Conservation (phyloP, 2,888 invertebrate genomes). For the Cordylochernes scorpioides region DNA sequence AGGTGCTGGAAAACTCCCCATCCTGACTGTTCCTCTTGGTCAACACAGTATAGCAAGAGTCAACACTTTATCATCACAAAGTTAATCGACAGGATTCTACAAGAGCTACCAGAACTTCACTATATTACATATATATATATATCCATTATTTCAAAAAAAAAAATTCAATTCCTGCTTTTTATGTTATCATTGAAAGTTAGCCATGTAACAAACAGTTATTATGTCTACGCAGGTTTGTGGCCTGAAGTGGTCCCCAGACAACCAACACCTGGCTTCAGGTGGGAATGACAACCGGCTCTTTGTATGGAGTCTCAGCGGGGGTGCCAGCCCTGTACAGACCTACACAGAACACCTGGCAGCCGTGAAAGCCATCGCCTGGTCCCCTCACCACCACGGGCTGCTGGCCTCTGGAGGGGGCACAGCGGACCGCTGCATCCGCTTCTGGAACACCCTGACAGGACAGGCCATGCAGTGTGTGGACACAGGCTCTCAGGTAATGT, state of each 20-base stretch:
- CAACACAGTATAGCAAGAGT: too few relatives aligned
- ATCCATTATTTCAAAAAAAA: too few relatives aligned
- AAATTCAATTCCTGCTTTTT: too few relatives aligned
- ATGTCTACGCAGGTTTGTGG: constrained; percentile 51
- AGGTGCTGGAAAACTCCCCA: too few relatives aligned
- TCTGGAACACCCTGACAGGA: constrained; percentile 93
- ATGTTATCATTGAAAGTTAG: background rate
- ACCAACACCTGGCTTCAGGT: constrained; percentile 84
- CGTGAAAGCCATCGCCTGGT: constrained; percentile 96
- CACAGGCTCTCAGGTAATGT: constrained; percentile 86
- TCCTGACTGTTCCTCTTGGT: too few relatives aligned
- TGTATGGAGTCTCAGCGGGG: constrained; percentile 68
- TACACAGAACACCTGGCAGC: constrained; percentile 91
- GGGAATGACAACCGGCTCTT: constrained; percentile 90
- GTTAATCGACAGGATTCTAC: too few relatives aligned
- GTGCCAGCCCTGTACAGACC: constrained; percentile 67
- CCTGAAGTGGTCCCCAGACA: constrained; percentile 92
- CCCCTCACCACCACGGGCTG: constrained; percentile 88
- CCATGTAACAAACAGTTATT: constrained; percentile 3
- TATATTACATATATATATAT: too few relatives aligned
- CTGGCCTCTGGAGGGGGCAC: constrained; percentile 97
- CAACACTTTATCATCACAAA: too few relatives aligned
- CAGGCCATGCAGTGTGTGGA: constrained; percentile 96
- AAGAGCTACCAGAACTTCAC: too few relatives aligned
- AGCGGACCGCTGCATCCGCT: constrained; percentile 79